Evolutionary conservation across 2,888 invertebrate genomes (phyloP), one percentile per base, ranked within the genome.

Genomic region (Nomada fucata): DNA sequence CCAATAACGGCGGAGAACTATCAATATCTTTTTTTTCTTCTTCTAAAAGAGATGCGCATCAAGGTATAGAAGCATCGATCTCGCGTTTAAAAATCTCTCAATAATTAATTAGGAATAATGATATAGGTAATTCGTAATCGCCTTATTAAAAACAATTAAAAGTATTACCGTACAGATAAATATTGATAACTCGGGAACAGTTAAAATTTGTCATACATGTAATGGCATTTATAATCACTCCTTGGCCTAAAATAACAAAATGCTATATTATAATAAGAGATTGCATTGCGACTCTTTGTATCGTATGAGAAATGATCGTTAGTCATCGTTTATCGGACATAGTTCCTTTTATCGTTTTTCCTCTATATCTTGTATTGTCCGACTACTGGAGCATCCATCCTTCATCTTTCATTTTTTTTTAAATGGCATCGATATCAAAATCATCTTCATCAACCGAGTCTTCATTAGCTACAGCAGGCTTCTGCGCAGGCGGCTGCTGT

Each of bases 381-480:
- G 72, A 83, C 77, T 71, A 71, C 63, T 71, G 80, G 80, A 88
- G 81, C 81, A 78, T 79, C 42, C 36, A 36, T 36, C 72, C 82
- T 68, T 73, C 65, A 53, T 78, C 72, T 77, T 20, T 20, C 11
- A n/a, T 57, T 73, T 44, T 2, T 57, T 29, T 93, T 95, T 97
- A 98, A 93, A 98, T 98, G 94, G 97, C 98, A 95, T 98, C 98
- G 94, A 98, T 98, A 94, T 98, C 98, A 92, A 98, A 96, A 92
- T 98, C 98, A 90, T 96, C 96, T 83, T 89, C 92, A 36, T 95
- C 97, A 85, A 96, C 97, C 88, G 97, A 97, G 87, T 97, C 97
- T 69, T 89, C 88, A 13, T 61, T 80, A 18, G 52, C 79, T 65
- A 94, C 94, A 86, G 91, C 90, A 85, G 94, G 94, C 89, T 95